Evolutionary conservation across 2,888 invertebrate genomes (phyloP).

Genomic region (Ceriagrion tenellum): DNA sequence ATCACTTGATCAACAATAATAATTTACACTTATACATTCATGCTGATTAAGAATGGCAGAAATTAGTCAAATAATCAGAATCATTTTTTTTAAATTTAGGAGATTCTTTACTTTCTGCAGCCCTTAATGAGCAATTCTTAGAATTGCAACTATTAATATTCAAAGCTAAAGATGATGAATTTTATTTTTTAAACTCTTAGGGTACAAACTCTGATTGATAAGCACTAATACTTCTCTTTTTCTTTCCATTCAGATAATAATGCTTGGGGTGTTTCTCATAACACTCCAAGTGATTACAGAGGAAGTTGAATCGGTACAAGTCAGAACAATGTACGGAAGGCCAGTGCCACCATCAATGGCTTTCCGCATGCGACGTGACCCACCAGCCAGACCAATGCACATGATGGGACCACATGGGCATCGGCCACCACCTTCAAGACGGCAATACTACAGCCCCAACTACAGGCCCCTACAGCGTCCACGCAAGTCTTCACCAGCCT

Average conservation of each 20-base stretch:
- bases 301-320: not conserved
- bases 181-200: not conserved
- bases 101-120: no score
- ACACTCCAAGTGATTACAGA: not conserved
- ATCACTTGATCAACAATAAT: no score
- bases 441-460: constrained; percentile 46
- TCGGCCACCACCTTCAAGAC: constrained; percentile 30
- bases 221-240: not conserved
- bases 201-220: not conserved
- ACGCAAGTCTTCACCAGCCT: constrained; percentile 26
- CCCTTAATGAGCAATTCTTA: no score
- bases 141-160: no score
- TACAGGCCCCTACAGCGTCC: constrained; percentile 46
- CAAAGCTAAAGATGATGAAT: no score
- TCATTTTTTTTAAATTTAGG: no score
- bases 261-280: not conserved
- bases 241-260: not conserved
- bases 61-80: no score
- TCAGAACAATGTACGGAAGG: constrained; percentile 23
- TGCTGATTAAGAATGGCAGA: no score
- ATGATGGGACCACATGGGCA: constrained; percentile 21
- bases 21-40: no score
- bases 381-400: constrained; percentile 37
- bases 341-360: constrained; percentile 40
- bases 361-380: constrained; percentile 34